Evolutionary conservation across 2,113 vertebrate genomes (phyloP).

Genomic region (Glareola pratincola): DNA sequence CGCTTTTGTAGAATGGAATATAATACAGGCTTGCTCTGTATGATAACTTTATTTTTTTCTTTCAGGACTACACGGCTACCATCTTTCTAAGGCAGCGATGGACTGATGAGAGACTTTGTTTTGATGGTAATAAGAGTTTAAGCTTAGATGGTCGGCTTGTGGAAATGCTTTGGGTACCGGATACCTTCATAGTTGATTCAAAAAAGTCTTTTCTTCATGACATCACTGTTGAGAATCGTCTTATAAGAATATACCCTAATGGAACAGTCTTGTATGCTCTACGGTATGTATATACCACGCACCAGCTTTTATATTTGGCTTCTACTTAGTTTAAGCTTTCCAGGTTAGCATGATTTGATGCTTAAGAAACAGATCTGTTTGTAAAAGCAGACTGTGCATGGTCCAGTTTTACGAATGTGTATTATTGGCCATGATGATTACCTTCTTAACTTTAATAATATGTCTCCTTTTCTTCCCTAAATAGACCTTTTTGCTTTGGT

Average conservation of each 20-base stretch:
- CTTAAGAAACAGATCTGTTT: not conserved
- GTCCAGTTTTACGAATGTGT: not conserved
- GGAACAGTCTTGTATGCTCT: constrained; percentile 89
- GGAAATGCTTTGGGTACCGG: constrained; percentile 90
- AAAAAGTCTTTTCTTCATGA: constrained; percentile 92
- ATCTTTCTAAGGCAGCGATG: constrained; percentile 90
- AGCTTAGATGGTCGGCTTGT: constrained; percentile 88
- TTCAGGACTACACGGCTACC: constrained; percentile 87
- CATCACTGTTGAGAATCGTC: constrained; percentile 89
- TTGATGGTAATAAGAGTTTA: constrained; percentile 88
- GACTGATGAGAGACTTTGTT: constrained; percentile 88
- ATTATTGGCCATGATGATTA: not conserved
- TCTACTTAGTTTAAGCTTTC: not conserved
- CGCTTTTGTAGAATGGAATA: not conserved
- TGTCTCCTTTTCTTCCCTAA: not conserved
- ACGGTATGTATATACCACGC: constrained; percentile 67
- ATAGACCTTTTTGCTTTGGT: not conserved
- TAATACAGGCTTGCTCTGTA: not conserved
- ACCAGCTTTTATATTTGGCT: not conserved
- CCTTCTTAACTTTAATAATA: not conserved
- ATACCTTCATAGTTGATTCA: constrained; percentile 92
- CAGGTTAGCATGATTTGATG: not conserved
- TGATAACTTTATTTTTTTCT: not conserved
- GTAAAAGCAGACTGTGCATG: not conserved
- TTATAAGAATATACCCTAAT: constrained; percentile 91